Percentiles rank a stretch among this genome's conserved stretches.
These are phyloP conservation scores for Trypoxylon attenuatum DNA, from an alignment of 2,888 invertebrate species.

Conservation along the genomic window DNA sequence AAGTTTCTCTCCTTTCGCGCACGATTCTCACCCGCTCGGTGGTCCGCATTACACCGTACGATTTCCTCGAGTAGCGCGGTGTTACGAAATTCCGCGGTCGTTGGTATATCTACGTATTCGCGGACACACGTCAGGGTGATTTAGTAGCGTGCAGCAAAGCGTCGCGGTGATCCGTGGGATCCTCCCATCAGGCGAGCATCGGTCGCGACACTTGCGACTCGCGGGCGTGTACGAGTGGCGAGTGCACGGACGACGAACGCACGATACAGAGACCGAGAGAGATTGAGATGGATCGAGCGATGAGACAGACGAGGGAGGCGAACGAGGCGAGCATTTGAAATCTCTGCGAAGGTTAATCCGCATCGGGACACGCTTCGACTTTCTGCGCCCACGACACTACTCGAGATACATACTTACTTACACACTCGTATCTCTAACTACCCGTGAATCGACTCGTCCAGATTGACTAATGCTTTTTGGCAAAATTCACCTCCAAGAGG, in stretches of 20 bases:
- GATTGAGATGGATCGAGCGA: too few relatives aligned
- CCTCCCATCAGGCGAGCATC: conserved; percentile 21
- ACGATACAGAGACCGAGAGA: too few relatives aligned
- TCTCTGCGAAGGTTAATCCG: conserved; percentile 16
- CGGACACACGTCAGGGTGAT: conserved; percentile 24
- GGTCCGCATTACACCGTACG: too few relatives aligned
- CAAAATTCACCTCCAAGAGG: too few relatives aligned
- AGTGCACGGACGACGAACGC: too few relatives aligned
- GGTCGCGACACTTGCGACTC: conserved; percentile 14
- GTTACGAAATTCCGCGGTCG: conserved; percentile 22
- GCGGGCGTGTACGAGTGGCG: too few relatives aligned
- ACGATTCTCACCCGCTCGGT: neutral
- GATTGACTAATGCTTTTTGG: too few relatives aligned
- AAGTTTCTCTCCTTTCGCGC: neutral
- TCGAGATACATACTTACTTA: neutral
- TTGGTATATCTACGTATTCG: conserved; percentile 15
- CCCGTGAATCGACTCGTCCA: too few relatives aligned
- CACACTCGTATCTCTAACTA: too few relatives aligned
- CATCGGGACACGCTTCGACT: neutral
- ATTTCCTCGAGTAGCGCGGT: too few relatives aligned
- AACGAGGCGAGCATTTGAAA: too few relatives aligned
- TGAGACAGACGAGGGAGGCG: too few relatives aligned
- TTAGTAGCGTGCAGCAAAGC: conserved; percentile 31
- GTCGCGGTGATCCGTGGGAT: conserved; percentile 22
- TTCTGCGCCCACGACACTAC: neutral